Evolutionary conservation across 2,888 invertebrate species (phyloP), one percentile per base, ranked within the genome.

Genomic region (Limenitis camilla): DNA sequence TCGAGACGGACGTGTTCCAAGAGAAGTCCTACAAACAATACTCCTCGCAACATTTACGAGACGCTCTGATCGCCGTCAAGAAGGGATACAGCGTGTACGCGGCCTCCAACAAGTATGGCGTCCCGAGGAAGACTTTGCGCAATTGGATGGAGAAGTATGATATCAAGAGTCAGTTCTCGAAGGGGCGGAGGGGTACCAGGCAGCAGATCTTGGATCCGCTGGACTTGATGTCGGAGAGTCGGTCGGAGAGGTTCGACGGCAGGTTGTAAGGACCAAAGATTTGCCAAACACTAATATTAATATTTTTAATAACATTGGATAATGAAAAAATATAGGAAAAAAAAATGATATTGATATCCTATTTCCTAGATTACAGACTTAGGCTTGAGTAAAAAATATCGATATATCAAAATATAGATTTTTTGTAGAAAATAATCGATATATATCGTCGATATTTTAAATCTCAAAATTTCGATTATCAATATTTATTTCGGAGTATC

Each of bases 61-160:
- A 88, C 36, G 88, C 88, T 0, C 55, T 89, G 1, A 86, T 88
- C 38, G 88, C 88, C 0, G 88, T 89, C 0, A 88, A 88, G 58
- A 83, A 83, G 61, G 89, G 89, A 0, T 85, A 87, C 52, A 89
- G 89, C 29, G 89, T 89, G 0, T 89, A 89, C 55, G 89, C 89
- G 0, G 89, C 89, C 0, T 89, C 89, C 0, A 89, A 88, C 54
- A 88, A 89, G 39, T 89, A 81, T 55, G 89, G 89, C 0, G 89
- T 89, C 28, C 89, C 89, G 2, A 74, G 89, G 65, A 89, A 89
- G 52, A 89, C 89, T 30, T 68, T 89, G 28, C 66, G 89, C 49
- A 89, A 89, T 67, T 89, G 89, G 87, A 89, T 89, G 89, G 89
- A 89, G 48, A 88, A 89, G 53, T 88, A 88, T 56, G 87, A 89